Evolutionary conservation across 1,140 invertebrate species (phyloP), one percentile per base, ranked within the genome.

Genomic region (Eciton burchellii): DNA sequence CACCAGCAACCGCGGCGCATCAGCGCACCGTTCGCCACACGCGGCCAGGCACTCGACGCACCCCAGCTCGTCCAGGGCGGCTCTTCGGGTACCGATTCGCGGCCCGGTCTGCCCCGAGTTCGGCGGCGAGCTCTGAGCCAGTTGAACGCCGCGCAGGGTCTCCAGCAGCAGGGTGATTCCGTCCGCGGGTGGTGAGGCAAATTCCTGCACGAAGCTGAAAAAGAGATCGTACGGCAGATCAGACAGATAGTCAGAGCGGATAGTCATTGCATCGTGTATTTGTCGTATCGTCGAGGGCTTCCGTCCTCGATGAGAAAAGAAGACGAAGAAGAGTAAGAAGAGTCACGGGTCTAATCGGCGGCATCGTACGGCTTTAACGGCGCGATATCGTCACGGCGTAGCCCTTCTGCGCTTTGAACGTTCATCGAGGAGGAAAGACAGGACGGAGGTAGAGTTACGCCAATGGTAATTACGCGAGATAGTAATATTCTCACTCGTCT

Each of bases 161-260:
- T 98, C 97, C 73, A 99, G 91, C 1, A 98, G 94, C 47, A 97
- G 92, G 0, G 95, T 96, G 0, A 98, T 96, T 2, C 98, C 98
- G 92, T 98, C 97, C 82, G 97, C 95, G 21, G 97, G 97, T 65
- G 97, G 95, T 21, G 96, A 95, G 5, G 98, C 96, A 93, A 98
- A 98, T 93, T 98, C 98, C 93, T 98, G 97, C 0, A 98, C 96
- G 90, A 98, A 99, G 93, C 97, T 97, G 93, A 12, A 95, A 95
- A 85, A 63, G 11, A 16, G 41, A 19, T 62, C 26, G 26, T 6
- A n/a, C n/a, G n/a, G n/a, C n/a, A 54, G 52, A 41, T 47, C 35
- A 4, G 12, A 47, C 4, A n/a, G 4, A 16, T 56, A 24, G 16
- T 5, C 8, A 56, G 16, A 6, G 26, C n/a, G n/a, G 14, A 29